Conservation (phyloP, 1,140 invertebrate genomes). For the Hycleus cichorii region DNA sequence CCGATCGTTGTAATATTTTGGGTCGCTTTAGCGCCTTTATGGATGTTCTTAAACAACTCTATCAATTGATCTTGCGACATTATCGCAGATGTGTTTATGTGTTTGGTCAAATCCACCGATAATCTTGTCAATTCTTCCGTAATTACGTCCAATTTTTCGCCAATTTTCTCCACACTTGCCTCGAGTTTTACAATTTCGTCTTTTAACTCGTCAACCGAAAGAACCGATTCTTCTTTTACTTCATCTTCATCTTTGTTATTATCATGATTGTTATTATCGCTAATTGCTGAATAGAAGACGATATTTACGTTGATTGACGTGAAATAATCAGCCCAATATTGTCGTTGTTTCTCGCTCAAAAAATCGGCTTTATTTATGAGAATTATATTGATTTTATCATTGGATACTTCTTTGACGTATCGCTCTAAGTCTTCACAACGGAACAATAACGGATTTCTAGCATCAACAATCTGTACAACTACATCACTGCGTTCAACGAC, state of each 20-base stretch:
- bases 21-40: slow-evolving; percentile 49
- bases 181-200: slow-evolving; percentile 31
- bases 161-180: slow-evolving; percentile 40
- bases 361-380: slow-evolving; percentile 97
- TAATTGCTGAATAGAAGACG: slow-evolving; percentile 78
- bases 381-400: slow-evolving; percentile 73
- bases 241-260: slow-evolving; percentile 33
- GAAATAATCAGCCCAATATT: slow-evolving; percentile 87
- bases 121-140: slow-evolving; percentile 28
- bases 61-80: slow-evolving; percentile 54
- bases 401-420: slow-evolving; percentile 83
- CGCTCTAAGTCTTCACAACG: slow-evolving; percentile 88
- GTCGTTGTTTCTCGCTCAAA: slow-evolving; percentile 71
- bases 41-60: slow-evolving; percentile 60
- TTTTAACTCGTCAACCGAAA: slow-evolving; percentile 23
- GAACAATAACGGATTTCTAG: slow-evolving; percentile 92
- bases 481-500: slow-evolving; percentile 95
- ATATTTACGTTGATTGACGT: slow-evolving; percentile 54
- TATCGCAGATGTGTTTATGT: slow-evolving; percentile 41
- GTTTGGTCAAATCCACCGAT: slow-evolving; percentile 18
- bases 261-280: slow-evolving; percentile 42
- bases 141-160: slow-evolving; percentile 45
- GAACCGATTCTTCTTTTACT: slow-evolving; percentile 25
- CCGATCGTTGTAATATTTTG: slow-evolving; percentile 69
- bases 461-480: slow-evolving; percentile 94